A percentile compares a stretch with the other conserved stretches of the same genome.
phyloP scores from a whole-genome alignment of 2,113 vertebrate genomes.

The Amphilophus citrinellus region DNA sequence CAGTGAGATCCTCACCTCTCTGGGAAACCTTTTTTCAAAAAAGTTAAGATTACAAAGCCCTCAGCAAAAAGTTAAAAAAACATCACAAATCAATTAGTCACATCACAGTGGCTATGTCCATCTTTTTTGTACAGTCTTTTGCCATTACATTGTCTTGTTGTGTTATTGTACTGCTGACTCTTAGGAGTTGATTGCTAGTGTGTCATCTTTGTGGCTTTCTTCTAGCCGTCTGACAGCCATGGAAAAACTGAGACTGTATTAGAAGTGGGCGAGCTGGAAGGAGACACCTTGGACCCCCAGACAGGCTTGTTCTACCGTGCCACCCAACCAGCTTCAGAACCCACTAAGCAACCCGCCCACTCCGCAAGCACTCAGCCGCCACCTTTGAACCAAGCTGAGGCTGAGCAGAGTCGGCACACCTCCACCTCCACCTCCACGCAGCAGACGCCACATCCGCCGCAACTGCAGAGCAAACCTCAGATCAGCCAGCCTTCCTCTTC shows the following conservation, averaged over 20 bases:
- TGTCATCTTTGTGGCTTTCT: not conserved
- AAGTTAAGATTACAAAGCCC: not conserved
- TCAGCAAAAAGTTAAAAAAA: not conserved
- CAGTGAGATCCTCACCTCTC: not conserved
- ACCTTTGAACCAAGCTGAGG: conserved; percentile 13
- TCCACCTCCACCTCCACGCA: conserved; percentile 39
- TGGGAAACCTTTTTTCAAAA: not conserved
- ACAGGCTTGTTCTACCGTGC: conserved; percentile 97
- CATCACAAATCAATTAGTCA: rapidly evolving
- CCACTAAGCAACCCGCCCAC: conserved; percentile 79
- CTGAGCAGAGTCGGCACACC: conserved; percentile 71
- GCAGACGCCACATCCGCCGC: conserved; percentile 19
- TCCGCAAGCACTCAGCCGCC: not conserved
- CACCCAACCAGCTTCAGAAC: conserved; percentile 73
- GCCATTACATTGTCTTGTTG: rapidly evolving
- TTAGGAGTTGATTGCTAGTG: not conserved
- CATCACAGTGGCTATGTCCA: not conserved
- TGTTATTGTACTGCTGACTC: not conserved
- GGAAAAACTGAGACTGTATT: conserved; percentile 83
- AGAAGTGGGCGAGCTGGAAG: conserved; percentile 93
- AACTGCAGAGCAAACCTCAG: conserved; percentile 74
- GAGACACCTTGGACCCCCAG: conserved; percentile 97
- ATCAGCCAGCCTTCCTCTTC: conserved; percentile 87
- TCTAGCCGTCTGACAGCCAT: conserved; percentile 85
- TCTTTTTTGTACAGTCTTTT: not conserved